These are phyloP conservation scores for Embiotoca jacksoni DNA, from an alignment of 2,113 vertebrate genomes.

Conservation along the genomic window DNA sequence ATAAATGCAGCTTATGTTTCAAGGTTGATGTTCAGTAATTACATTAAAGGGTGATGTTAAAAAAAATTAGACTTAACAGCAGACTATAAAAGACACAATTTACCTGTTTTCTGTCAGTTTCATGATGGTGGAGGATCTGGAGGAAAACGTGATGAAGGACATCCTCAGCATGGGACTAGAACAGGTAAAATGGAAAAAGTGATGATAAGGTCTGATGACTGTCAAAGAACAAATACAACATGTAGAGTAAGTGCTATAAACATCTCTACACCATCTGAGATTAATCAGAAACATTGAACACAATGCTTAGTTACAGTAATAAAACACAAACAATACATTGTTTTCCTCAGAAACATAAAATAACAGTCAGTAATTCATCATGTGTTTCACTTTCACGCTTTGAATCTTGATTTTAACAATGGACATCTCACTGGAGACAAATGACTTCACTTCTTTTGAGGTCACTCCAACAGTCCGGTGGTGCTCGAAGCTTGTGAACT, in stretches of 20 bases:
- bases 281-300: neutral
- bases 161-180: slow-evolving; percentile 90
- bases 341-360: slow-evolving; percentile 8
- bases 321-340: neutral
- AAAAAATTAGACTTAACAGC: neutral
- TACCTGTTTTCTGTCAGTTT: slow-evolving; percentile 91
- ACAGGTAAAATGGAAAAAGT: slow-evolving; percentile 23
- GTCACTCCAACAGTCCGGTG: neutral
- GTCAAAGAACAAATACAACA: neutral
- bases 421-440: slow-evolving; percentile 1
- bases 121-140: slow-evolving; percentile 87
- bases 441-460: slow-evolving; percentile 14
- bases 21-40: neutral
- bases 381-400: neutral
- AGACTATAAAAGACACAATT: neutral
- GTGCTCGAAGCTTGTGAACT: too few species aligned
- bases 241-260: neutral
- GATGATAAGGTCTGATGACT: neutral
- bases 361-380: neutral
- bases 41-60: neutral
- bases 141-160: slow-evolving; percentile 94
- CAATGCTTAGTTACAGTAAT: neutral
- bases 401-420: neutral
- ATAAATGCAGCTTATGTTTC: neutral
- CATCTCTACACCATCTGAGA: slow-evolving; percentile 16